Base-by-base conservation (phyloP, 2,888 invertebrate genomes). In the Noctua fimbriata region DNA sequence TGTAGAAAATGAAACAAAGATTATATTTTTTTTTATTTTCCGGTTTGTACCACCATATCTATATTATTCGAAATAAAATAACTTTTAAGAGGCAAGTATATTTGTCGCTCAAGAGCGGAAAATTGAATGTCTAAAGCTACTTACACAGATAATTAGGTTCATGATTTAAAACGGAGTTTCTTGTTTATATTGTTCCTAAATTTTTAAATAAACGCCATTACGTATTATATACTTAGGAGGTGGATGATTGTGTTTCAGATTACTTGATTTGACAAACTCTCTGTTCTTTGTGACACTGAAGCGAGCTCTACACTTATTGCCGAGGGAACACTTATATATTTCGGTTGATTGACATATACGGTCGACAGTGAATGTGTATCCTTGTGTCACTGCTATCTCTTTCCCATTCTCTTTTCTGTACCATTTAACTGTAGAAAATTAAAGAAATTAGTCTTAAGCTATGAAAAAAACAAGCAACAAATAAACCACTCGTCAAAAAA, bases 1-100 rank as follows among this genome's bases (percentile, higher is more conserved):
- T 85, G 73, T 36, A 24, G 16, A 67, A 66, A 24, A 78, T 36
- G 36, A 49, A 77, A 44, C 6, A 32, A 41, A 5, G 4, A 21
- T 32, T 4, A 9, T 21, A 52, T 36, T 5, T 9, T 63, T 28
- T 28, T 16, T 60, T 16, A n/a, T 10, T 55, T 28, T 60, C 60
- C 16, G 6, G n/a, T 16, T 14, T 5, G 21, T 65, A 65, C 4
- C 9, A 36, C 32, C 21, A 36, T 32, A 18, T 65, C 65, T n/a
- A 16, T 14, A 24, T 55, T 58, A 58, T 28, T 28, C 10, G 55
- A 55, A 55, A 24, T 55, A 55, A 55, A 60, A 60, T 0, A 60
- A 60, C 60, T 28, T 28, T 16, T 60, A 28, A 14, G 1, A 58
- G 58, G 6, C 6, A 28, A 28, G 16, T 28, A 16, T 28, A 60